phyloP scores from a whole-genome alignment of 2,797 vertebrate species.

The Melanotaenia pygmaea region DNA sequence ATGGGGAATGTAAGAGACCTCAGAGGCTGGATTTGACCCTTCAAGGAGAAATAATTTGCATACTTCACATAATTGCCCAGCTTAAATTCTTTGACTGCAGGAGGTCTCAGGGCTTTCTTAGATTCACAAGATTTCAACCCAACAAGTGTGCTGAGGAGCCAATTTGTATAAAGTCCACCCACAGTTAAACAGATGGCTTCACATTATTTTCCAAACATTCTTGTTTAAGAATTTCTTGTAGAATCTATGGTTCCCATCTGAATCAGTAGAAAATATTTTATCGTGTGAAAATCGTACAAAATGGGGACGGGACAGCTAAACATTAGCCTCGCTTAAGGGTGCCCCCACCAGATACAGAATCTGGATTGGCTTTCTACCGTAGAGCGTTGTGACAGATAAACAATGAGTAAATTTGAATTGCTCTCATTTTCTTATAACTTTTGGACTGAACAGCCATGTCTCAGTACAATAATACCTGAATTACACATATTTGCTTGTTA shows the following conservation, averaged over 20 bases:
- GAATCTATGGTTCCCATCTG: neutral
- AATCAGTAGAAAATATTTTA: neutral
- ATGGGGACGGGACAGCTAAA: no score
- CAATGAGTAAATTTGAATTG: neutral
- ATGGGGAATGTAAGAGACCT: neutral
- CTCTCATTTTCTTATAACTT: neutral
- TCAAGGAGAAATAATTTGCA: neutral
- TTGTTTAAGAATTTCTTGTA: conserved; percentile 3
- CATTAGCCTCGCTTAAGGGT: no score
- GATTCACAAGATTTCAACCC: neutral
- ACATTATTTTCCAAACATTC: conserved; percentile 3
- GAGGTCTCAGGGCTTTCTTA: neutral
- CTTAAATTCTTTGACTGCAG: neutral
- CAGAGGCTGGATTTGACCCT: neutral
- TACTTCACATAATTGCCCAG: no score
- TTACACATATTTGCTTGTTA: neutral
- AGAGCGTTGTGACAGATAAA: no score
- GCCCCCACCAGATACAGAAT: no score
- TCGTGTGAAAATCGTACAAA: neutral
- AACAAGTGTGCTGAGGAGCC: neutral
- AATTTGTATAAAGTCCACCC: conserved; percentile 4
- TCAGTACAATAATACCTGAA: neutral
- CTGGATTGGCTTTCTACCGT: no score
- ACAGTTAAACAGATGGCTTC: conserved; percentile 3
- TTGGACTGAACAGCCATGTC: neutral